These are phyloP conservation scores for Heliconius aoede DNA, from an alignment of 2,888 invertebrate species.

Conservation along the genomic window DNA sequence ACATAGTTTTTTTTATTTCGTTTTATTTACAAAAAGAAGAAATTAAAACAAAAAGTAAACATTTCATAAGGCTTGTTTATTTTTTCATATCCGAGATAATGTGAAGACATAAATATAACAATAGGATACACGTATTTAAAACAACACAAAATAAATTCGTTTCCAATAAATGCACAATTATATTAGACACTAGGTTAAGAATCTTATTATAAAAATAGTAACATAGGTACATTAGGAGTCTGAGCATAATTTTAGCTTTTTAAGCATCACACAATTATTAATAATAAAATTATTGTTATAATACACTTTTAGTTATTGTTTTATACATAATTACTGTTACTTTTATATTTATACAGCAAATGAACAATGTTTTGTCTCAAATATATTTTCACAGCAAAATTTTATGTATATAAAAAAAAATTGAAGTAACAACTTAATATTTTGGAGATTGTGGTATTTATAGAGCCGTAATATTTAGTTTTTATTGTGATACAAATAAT, in stretches of 20 bases:
- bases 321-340: constrained; percentile 8
- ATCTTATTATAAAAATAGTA: constrained; percentile 66
- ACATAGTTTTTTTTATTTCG: not conserved
- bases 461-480: not conserved
- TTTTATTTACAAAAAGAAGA: constrained; percentile 4
- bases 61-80: constrained; percentile 43
- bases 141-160: constrained; percentile 80
- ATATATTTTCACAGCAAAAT: not conserved
- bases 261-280: constrained; percentile 57
- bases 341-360: not conserved
- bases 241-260: constrained; percentile 61
- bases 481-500: not conserved
- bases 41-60: constrained; percentile 29
- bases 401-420: not conserved
- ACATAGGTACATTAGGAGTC: constrained; percentile 57
- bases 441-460: not conserved
- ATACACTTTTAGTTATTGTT: constrained; percentile 17
- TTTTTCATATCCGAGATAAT: constrained; percentile 58
- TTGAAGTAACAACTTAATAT: not conserved
- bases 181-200: constrained; percentile 54
- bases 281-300: constrained; percentile 42
- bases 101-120: constrained; percentile 61
- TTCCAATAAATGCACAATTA: constrained; percentile 76
- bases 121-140: constrained; percentile 55
- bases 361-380: not conserved